Base-by-base conservation (phyloP, 30 jellyfish, hydroid and myxozoan genomes). In the Aurelia aurita complex sp. Pacific region DNA sequence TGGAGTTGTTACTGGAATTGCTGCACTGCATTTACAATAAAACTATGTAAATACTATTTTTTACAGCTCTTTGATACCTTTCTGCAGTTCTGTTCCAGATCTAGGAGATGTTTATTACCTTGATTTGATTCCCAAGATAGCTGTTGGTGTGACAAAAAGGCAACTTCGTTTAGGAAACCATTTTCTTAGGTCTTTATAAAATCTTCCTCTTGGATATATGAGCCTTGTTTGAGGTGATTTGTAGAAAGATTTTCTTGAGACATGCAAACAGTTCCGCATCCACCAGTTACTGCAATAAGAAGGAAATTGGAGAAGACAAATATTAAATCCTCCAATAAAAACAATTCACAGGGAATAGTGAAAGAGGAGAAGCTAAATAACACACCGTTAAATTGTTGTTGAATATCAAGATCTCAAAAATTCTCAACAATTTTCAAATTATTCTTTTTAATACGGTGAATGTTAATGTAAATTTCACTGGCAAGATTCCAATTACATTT, bases 181-280 rank as follows among this genome's bases (percentile, higher is more conserved):
- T 61, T 73, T 80, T 64, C 85, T 80, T 36, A 89, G 85, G 23
- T 89, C 89, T 67, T 75, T 74, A 85, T 89, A 74, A 40, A 80
- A 89, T 46, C 97, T 80, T 19, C 97, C 90, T 75, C 88, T 89
- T 33, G 97, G 90, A 67, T 69, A 81, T 40, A 80, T 73, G 38
- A 89, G 88, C 65, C 97, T 68, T 10, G 97, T 80, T 34, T 86
- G 96, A 46, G 96, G 96, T 9, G 96, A 86, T 29, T 70, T 76
- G 42, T 76, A 86, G 78, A 86, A 86, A 0, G 96, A 89, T 65
- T 71, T 77, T 69, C 96, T 86, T 35, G 96, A 76, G 2, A 78
- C 92, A 70, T 72, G 85, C 72, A 83, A 42, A 35, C 92, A 83
- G 17, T 69, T 23, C 4, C 80, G 63, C 43, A 50, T 64, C 92